Base-by-base conservation (phyloP, 2,888 invertebrate species). In the Theodoxus fluviatilis region DNA sequence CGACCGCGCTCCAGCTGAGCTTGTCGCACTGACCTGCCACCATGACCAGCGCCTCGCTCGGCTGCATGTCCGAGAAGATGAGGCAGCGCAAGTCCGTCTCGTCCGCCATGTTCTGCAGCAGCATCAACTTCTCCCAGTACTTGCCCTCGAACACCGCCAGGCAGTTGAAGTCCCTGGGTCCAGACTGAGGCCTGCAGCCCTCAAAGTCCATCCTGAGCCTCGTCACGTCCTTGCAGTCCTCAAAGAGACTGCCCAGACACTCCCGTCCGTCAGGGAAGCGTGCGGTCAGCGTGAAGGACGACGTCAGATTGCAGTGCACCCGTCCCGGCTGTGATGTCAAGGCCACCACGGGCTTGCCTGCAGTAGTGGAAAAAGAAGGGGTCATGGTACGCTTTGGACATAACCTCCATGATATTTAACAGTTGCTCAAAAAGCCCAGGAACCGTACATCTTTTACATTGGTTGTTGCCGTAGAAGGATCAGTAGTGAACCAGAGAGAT, bases 121-220 rank as follows among this genome's bases (percentile, higher is more conserved):
- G 65, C 15, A 81, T 71, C 6, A 79, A 73, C 57, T 69, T 75
- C 72, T 81, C 81, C 81, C 81, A 83, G 64, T 81, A 80, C 35
- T 79, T 76, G 1, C 79, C 79, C 57, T 76, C 75, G 63, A 77
- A 78, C n/a, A 67, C 72, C n/a, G 79, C 80, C 65, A 81, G 69
- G 55, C 83, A 83, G 0, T 68, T 59, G 71, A 75, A 79, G 52
- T 80, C 78, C 22, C 71, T 69, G 40, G 68, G 47, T 15, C 63
- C 35, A 0, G 47, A 12, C 40, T 28, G 6, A 61, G 35, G 3
- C 47, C 3, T 12, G 25, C 69, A 69, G 67, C 38, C 37, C 47
- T 18, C n/a, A 61, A 78, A 78, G 43, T 79, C 79, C 38, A 82
- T 67, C 2, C 80, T 78, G 22, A 81, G 72, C 15, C 72, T 70